Evolutionary conservation across 2,888 invertebrate genomes (phyloP).

Genomic region (Eristalis tenax): DNA sequence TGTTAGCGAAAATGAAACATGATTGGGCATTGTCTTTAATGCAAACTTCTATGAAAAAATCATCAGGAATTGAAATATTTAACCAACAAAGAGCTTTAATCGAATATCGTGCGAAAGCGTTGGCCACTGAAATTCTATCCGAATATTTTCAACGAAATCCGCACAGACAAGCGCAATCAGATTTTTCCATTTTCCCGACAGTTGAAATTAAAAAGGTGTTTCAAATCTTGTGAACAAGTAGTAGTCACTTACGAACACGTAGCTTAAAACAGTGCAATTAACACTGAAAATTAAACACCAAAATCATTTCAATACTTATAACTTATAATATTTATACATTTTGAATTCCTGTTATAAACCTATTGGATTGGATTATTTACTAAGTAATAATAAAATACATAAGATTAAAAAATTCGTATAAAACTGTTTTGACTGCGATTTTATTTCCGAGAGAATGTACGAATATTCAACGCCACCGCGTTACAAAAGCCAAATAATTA

Average conservation of each 20-base stretch:
- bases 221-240: constrained; percentile 74
- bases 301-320: constrained; percentile 1
- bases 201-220: constrained; percentile 79
- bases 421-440: no score
- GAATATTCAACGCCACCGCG: no score
- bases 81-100: constrained; percentile 75
- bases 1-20: constrained; percentile 83
- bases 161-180: constrained; percentile 78
- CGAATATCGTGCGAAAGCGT: constrained; percentile 77
- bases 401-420: neutral
- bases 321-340: constrained; percentile 53
- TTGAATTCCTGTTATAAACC: constrained; percentile 35
- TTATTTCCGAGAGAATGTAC: no score
- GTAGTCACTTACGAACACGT: neutral
- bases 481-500: no score
- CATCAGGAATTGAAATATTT: constrained; percentile 26
- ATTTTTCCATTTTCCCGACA: constrained; percentile 80
- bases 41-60: constrained; percentile 74
- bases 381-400: neutral
- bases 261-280: constrained; percentile 28
- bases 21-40: constrained; percentile 80
- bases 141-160: constrained; percentile 81
- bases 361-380: neutral
- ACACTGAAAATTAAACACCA: constrained; percentile 40
- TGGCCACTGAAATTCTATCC: constrained; percentile 79